A percentile compares a stretch with the other conserved stretches of the same genome.
Evolutionary conservation across 2,797 vertebrate species (phyloP).

Genomic region (Oophaga sylvatica): DNA sequence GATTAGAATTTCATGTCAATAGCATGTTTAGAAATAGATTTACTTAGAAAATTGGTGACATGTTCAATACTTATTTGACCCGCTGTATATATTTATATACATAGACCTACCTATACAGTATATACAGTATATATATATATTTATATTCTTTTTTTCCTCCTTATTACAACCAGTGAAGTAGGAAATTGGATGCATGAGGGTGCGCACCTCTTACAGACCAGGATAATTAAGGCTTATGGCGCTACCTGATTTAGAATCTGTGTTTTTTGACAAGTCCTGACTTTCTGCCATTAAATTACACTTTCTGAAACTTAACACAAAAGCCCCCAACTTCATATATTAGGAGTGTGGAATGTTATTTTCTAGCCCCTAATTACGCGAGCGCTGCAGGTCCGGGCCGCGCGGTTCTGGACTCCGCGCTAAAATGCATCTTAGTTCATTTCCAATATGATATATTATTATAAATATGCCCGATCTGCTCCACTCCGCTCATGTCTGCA

Average conservation of each 20-base stretch:
- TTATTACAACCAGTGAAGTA: conserved; percentile 39
- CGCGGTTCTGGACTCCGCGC: background rate
- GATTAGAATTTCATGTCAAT: no score
- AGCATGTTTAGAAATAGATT: no score
- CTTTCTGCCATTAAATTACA: conserved; percentile 3
- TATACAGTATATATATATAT: background rate
- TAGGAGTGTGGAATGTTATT: conserved; percentile 6
- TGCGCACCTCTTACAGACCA: conserved; percentile 8
- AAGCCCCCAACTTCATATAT: conserved; percentile 15
- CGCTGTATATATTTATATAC: background rate
- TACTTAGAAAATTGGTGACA: no score
- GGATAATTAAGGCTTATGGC: conserved; percentile 49
- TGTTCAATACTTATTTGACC: background rate
- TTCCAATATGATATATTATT: conserved; percentile 36
- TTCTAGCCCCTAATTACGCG: conserved; percentile 27
- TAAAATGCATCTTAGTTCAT: conserved; percentile 28
- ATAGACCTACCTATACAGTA: background rate
- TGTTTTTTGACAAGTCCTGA: conserved; percentile 29
- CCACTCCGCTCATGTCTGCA: conserved; percentile 32
- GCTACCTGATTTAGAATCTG: conserved; percentile 29
- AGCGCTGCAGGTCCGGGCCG: background rate
- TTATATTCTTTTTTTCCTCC: background rate
- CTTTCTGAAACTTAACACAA: conserved; percentile 18
- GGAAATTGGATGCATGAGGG: conserved; percentile 29
- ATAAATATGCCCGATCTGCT: background rate